Evolutionary conservation across 92 coral and sea anemone genomes (phyloP).

Genomic region (Muricea muricata): DNA sequence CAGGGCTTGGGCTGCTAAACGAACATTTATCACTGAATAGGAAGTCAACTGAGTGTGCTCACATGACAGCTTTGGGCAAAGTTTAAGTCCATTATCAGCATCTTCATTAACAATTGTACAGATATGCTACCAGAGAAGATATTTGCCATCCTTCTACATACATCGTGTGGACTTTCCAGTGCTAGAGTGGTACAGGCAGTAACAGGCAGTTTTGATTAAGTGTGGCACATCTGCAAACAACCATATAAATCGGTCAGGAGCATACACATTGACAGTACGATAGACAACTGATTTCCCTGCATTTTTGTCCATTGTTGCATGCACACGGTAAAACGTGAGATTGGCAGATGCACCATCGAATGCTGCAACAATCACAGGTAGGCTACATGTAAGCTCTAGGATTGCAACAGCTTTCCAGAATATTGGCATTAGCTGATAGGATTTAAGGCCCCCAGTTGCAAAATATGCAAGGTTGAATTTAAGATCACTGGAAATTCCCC

Average conservation of each 20-base stretch:
- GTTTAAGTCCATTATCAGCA: not conserved
- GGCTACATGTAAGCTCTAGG: not conserved
- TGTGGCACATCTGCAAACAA: conserved; percentile 25
- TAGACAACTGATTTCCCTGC: not conserved
- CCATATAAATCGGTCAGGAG: conserved; percentile 6
- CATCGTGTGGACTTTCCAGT: not conserved
- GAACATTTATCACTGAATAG: conserved; percentile 2
- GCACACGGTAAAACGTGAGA: not conserved
- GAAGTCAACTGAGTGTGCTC: conserved; percentile 9
- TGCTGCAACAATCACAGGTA: not conserved
- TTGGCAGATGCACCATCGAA: not conserved
- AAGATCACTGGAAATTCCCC: not conserved
- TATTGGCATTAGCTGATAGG: not conserved
- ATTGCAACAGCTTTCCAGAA: conserved; percentile 31
- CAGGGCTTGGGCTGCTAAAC: not conserved
- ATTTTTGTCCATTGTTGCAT: not conserved
- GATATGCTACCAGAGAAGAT: not conserved
- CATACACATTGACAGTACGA: conserved; percentile 18
- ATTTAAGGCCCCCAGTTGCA: not conserved
- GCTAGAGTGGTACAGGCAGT: conserved; percentile 17
- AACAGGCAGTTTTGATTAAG: conserved; percentile 7
- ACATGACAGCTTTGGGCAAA: not conserved
- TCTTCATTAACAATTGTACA: not conserved
- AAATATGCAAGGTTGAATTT: conserved; percentile 4
- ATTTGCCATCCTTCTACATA: conserved; percentile 12